Evolutionary conservation across 2,888 invertebrate species (phyloP).

Genomic region (Linnaemya tessellans): DNA sequence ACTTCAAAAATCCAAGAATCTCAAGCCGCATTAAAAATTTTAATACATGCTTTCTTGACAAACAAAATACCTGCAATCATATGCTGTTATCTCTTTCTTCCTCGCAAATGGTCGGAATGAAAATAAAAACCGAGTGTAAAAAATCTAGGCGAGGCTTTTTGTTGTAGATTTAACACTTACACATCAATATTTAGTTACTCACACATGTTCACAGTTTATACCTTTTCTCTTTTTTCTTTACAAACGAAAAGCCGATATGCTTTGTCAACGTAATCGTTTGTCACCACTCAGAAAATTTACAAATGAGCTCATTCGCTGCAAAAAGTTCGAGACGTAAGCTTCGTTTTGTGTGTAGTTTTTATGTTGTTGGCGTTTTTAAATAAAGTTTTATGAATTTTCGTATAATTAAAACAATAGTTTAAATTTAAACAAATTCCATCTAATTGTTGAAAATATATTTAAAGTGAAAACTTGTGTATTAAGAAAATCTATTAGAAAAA

Average conservation of each 20-base stretch:
- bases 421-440: constrained; percentile 72
- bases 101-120: constrained; percentile 15
- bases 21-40: constrained; percentile 62
- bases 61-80: constrained; percentile 4
- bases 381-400: constrained; percentile 59
- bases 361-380: constrained; percentile 76
- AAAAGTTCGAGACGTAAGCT: constrained; percentile 76
- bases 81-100: constrained; percentile 54
- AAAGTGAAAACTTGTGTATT: constrained; percentile 65
- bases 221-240: constrained; percentile 58
- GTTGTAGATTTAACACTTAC: constrained; percentile 55
- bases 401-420: constrained; percentile 56
- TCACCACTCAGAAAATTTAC: constrained; percentile 64
- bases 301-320: constrained; percentile 74
- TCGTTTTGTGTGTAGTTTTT: constrained; percentile 68
- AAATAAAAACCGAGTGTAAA: constrained; percentile 36
- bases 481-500: constrained; percentile 66
- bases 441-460: constrained; percentile 70
- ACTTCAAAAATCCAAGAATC: constrained; percentile 15
- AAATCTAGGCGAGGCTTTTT: constrained; percentile 73
- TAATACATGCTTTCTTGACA: constrained; percentile 52
- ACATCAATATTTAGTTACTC: constrained; percentile 6
- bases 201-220: constrained; percentile 42
- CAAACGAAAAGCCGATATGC: constrained; percentile 60
- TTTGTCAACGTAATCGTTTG: constrained; percentile 74